These are phyloP conservation scores for Gracilinanus agilis DNA, from an alignment of 2,113 vertebrate species.

Conservation along the genomic window DNA sequence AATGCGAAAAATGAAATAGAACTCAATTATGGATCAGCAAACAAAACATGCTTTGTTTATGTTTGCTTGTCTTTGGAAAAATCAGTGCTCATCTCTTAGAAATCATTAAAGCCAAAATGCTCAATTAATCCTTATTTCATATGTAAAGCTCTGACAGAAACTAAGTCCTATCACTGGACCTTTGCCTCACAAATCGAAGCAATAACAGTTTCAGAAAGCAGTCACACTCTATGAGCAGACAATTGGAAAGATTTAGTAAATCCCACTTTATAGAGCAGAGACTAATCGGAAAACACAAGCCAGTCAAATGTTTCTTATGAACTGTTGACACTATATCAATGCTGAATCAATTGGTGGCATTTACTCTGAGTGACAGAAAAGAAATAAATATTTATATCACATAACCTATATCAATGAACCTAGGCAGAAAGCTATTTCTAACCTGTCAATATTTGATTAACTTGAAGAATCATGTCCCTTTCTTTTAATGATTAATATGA, in stretches of 20 bases:
- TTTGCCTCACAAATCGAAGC: conserved; percentile 81
- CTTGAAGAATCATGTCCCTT: conserved; percentile 95
- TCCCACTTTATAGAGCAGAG: conserved; percentile 87
- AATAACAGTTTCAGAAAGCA: conserved; percentile 83
- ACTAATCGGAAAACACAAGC: conserved; percentile 84
- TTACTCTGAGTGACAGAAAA: conserved; percentile 95
- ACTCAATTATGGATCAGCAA: conserved; percentile 80
- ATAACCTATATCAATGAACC: conserved; percentile 97
- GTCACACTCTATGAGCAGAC: conserved; percentile 89
- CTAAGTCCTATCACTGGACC: conserved; percentile 59
- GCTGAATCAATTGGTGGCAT: conserved; percentile 90
- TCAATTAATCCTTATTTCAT: conserved; percentile 84
- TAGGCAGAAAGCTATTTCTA: conserved; percentile 93
- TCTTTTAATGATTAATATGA: conserved; percentile 94
- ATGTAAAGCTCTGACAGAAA: conserved; percentile 75
- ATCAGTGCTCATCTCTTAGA: conserved; percentile 71
- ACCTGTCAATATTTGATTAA: conserved; percentile 99
- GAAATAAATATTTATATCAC: conserved; percentile 99
- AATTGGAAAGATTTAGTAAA: conserved; percentile 89
- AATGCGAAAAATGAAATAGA: conserved; percentile 66
- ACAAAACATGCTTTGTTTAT: conserved; percentile 74
- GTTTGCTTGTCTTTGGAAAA: conserved; percentile 62
- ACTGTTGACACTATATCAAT: conserved; percentile 89
- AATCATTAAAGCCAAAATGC: conserved; percentile 83
- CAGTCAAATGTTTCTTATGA: conserved; percentile 88